phyloP scores from a whole-genome alignment of 1,140 invertebrate species.

The Dendrolimus punctatus region DNA sequence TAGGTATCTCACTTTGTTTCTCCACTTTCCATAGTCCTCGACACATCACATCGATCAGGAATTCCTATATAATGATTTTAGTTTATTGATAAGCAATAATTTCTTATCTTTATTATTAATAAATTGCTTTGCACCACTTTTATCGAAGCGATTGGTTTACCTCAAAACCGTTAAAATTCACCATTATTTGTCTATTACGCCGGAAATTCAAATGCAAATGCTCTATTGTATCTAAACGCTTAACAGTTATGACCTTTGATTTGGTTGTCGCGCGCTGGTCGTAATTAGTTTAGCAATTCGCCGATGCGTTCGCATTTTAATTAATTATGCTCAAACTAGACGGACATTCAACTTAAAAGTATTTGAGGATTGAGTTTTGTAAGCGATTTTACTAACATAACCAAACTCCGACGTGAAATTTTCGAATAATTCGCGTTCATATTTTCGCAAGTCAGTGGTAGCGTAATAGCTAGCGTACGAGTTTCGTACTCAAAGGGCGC shows the following conservation, averaged over 20 bases:
- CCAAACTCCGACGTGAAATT: background rate
- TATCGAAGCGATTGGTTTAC: conserved; percentile 30
- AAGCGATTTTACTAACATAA: no score
- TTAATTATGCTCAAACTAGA: conserved; percentile 11
- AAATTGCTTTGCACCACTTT: background rate
- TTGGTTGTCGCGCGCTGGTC: conserved; percentile 15
- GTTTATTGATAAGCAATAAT: no score
- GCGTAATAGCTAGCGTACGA: no score
- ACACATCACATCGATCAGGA: no score
- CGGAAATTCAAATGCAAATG: conserved; percentile 58
- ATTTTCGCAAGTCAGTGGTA: no score
- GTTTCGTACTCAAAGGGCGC: no score
- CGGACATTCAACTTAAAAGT: no score
- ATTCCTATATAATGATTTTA: no score
- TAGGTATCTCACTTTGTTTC: no score
- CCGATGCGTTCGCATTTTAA: conserved; percentile 25
- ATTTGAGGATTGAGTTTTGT: no score
- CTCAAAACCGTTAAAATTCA: conserved; percentile 45
- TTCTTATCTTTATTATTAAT: no score
- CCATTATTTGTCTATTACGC: conserved; percentile 54
- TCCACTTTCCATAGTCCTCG: no score
- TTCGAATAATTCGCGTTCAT: background rate
- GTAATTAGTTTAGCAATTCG: conserved; percentile 47
- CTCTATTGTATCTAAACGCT: conserved; percentile 40
- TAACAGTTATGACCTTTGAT: conserved; percentile 53